Evolutionary conservation across 1,140 invertebrate genomes (phyloP), one percentile per base, ranked within the genome.

Genomic region (Papilio polytes): DNA sequence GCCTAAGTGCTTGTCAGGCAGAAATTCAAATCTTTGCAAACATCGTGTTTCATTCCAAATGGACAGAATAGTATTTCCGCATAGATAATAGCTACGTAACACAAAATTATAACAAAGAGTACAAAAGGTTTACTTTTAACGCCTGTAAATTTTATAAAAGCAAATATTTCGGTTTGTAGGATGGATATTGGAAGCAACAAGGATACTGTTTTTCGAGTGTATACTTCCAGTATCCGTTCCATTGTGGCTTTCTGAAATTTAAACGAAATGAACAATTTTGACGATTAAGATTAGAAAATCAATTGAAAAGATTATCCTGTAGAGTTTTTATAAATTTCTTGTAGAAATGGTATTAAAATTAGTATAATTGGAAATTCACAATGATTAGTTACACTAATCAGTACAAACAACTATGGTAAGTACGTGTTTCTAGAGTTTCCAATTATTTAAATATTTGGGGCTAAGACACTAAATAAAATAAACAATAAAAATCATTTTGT

Each of bases 401-500:
- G 46, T 48, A 48, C 46, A 2, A 13, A 48, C 2, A 48, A 48
- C 46, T 48, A n/a, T n/a, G n/a, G n/a, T n/a, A 59, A 56, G n/a
- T 56, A 4, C 20, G 18, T 59, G n/a, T 56, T 1, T 56, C 15
- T 56, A 18, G 0, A 56, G 0, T 56, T 18, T 56, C 53, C 12
- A 12, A 48, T 48, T 48, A 48, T 48, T 48, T 48, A 15, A 48
- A 15, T 7, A 3, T 18, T 18, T 15, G 51, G 15, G 51, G 1
- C 18, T 6, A 51, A 15, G 48, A 15, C 13, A n/a, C 7, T 63
- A n/a, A n/a, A n/a, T n/a, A n/a, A n/a, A n/a, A n/a, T n/a, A n/a
- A 12, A 76, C 22, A 76, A 51, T 48, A 13, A 48, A 76, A 76
- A 12, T 76, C 48, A 76, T 53, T 6, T 26, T 15, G 53, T 56